Percentiles rank a stretch among this genome's conserved stretches.
phyloP scores from a whole-genome alignment of 2,797 vertebrate species.

The Eleutherodactylus coqui region DNA sequence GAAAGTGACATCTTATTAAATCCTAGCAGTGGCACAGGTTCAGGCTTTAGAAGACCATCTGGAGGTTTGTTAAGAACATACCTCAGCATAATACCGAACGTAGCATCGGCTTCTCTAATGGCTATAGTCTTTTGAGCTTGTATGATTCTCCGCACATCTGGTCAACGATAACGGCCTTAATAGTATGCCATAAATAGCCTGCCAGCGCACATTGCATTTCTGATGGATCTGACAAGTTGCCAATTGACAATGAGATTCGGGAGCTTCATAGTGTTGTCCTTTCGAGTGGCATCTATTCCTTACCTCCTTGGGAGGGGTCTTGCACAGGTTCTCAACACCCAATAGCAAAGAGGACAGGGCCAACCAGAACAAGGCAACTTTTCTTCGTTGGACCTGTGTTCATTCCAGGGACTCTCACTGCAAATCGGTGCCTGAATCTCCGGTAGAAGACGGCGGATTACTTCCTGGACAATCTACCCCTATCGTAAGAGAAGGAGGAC shows the following conservation, averaged over 20 bases:
- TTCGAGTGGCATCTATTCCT: not conserved
- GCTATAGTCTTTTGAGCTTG: not conserved
- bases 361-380: too few relatives aligned
- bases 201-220: too few relatives aligned
- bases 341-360: too few relatives aligned
- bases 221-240: conserved; percentile 3
- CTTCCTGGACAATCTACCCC: too few relatives aligned
- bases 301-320: too few relatives aligned
- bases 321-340: too few relatives aligned
- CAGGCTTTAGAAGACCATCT: not conserved
- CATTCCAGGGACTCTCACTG: too few relatives aligned
- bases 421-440: too few relatives aligned
- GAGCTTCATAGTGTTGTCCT: not conserved
- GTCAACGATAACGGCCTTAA: not conserved
- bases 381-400: too few relatives aligned
- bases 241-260: not conserved
- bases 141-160: not conserved
- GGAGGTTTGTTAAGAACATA: not conserved
- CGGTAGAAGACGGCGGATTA: too few relatives aligned
- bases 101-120: not conserved
- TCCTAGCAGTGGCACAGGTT: not conserved
- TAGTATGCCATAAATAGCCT: not conserved
- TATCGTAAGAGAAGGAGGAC: too few relatives aligned
- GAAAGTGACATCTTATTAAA: conserved; percentile 23
- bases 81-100: not conserved